A percentile compares a stretch with the other conserved stretches of the same genome.
Conservation (phyloP, 2,888 invertebrate genomes). For the Volucella inflata region DNA sequence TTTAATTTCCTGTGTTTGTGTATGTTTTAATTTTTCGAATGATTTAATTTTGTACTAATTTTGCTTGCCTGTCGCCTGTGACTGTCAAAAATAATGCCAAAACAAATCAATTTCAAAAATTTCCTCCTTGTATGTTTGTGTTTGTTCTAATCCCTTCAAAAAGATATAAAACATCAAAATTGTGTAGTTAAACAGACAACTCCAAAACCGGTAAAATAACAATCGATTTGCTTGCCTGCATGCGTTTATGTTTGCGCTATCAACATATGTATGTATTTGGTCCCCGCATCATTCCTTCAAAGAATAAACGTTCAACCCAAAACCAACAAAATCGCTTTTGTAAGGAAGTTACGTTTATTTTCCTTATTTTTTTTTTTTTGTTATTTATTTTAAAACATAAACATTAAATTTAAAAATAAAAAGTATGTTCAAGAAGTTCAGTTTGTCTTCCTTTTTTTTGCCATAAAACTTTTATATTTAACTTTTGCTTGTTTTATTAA, state of each 20-base stretch:
- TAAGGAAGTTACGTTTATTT: too few species aligned
- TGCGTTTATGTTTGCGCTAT: constrained; percentile 53
- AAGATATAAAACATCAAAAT: constrained; percentile 13
- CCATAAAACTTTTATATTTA: constrained; percentile 1
- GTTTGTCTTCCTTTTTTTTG: constrained; percentile 20
- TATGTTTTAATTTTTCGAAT: constrained; percentile 16
- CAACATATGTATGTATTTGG: neutral
- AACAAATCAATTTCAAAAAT: neutral
- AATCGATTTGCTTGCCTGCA: constrained; percentile 61
- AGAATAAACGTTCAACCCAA: neutral
- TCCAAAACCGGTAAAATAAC: constrained; percentile 12
- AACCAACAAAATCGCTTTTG: too few species aligned
- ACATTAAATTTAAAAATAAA: constrained; percentile 32
- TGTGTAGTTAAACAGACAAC: constrained; percentile 20
- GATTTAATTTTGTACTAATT: neutral
- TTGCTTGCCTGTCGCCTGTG: constrained; percentile 57
- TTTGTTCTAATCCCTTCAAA: constrained; percentile 5
- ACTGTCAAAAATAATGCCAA: constrained; percentile 2
- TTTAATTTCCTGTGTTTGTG: constrained; percentile 22
- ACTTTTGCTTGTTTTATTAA: constrained; percentile 61
- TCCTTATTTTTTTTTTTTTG: neutral
- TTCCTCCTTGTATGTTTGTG: constrained; percentile 26
- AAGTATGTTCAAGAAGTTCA: constrained; percentile 16
- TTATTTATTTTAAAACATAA: constrained; percentile 4
- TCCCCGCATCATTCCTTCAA: neutral